Percentiles rank a stretch among this genome's conserved stretches.
These are phyloP conservation scores for Diacarnus erythraeanus DNA, from an alignment of 37 sponge, comb jelly and placozoan genomes.

Conservation along the genomic window DNA sequence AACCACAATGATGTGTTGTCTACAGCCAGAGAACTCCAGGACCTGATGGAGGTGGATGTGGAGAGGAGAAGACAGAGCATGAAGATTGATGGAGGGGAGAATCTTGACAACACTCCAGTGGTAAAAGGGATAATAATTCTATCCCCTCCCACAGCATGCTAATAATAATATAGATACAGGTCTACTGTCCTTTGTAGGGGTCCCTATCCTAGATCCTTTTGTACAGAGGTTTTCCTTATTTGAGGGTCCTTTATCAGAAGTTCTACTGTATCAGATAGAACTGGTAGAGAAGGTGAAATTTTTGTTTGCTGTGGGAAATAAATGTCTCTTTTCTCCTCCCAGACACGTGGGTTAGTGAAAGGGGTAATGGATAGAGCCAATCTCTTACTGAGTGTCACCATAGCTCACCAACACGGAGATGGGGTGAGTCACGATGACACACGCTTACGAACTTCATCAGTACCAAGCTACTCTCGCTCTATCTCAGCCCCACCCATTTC, in stretches of 20 bases:
- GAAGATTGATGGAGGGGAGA: constrained; percentile 1
- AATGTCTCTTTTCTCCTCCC: not conserved
- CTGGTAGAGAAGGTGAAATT: too few relatives aligned
- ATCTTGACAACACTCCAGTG: constrained; percentile 40
- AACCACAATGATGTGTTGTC: constrained; percentile 42
- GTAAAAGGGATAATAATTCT: not conserved
- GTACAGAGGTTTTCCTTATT: too few relatives aligned
- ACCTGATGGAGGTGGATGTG: constrained; percentile 75
- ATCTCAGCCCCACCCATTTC: constrained; percentile 38
- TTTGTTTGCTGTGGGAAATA: too few relatives aligned
- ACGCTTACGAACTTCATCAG: not conserved
- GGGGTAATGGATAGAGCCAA: constrained; percentile 61
- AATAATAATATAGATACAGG: too few relatives aligned
- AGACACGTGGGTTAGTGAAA: constrained; percentile 53
- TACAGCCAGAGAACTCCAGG: constrained; percentile 73
- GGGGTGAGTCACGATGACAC: constrained; percentile 15
- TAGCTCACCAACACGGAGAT: constrained; percentile 15
- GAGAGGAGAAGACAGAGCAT: constrained; percentile 15
- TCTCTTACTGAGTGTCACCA: constrained; percentile 66
- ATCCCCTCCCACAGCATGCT: too few relatives aligned
- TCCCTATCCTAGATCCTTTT: too few relatives aligned
- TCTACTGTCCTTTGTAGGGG: too few relatives aligned
- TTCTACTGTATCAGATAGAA: too few relatives aligned
- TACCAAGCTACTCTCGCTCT: constrained; percentile 15
- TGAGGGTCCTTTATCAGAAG: too few relatives aligned